Evolutionary conservation across 2,888 invertebrate genomes (phyloP).

Genomic region (Cataglyphis albicans): DNA sequence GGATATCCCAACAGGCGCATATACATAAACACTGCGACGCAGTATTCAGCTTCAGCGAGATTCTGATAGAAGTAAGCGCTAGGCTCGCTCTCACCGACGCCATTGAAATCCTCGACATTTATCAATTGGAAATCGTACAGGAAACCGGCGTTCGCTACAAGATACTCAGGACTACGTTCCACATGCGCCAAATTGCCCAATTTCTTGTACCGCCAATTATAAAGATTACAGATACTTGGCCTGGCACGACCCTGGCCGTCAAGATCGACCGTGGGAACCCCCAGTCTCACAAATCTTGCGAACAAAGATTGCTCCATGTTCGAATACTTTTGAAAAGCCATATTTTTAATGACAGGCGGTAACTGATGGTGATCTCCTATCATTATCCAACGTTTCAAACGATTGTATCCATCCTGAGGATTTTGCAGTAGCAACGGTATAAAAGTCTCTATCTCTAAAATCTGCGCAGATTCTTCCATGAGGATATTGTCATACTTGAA

Average conservation of each 20-base stretch:
- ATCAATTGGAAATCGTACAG: constrained; percentile 97
- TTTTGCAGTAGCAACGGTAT: constrained; percentile 99
- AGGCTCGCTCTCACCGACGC: constrained; percentile 98
- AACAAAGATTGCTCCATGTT: constrained; percentile 99
- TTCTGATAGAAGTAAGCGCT: constrained; percentile 99
- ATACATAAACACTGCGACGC: constrained; percentile 99
- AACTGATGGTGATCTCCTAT: constrained; percentile 99
- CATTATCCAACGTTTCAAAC: constrained; percentile 99
- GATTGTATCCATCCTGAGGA: constrained; percentile 97
- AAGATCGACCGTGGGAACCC: constrained; percentile 98
- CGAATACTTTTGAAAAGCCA: constrained; percentile 99
- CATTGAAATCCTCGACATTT: constrained; percentile 98
- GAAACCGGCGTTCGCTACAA: constrained; percentile 96
- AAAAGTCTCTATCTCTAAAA: constrained; percentile 99
- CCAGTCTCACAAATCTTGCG: constrained; percentile 97
- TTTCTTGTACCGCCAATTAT: constrained; percentile 98
- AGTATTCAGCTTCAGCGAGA: constrained; percentile 96
- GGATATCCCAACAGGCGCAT: constrained; percentile 99
- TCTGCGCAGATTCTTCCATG: constrained; percentile 99
- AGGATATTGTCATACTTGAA: constrained; percentile 99
- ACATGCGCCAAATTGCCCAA: constrained; percentile 98
- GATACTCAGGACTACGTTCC: constrained; percentile 93
- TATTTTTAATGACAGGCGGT: constrained; percentile 99
- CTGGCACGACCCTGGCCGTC: constrained; percentile 99
- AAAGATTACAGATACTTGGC: constrained; percentile 95